Percentiles rank a stretch among this genome's conserved stretches.
Evolutionary conservation across 2,113 vertebrate genomes (phyloP).

Genomic region (Muscicapa adusta): DNA sequence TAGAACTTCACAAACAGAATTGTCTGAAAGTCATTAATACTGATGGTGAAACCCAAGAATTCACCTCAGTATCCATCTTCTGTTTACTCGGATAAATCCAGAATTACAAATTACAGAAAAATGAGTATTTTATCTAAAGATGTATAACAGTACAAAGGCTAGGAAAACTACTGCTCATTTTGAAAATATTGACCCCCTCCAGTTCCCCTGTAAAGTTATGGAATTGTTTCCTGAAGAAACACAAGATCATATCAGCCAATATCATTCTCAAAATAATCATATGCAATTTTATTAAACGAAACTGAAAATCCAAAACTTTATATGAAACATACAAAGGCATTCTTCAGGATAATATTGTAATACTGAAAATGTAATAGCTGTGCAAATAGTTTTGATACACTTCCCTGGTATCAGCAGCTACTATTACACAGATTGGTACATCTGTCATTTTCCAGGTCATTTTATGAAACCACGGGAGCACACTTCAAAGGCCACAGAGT

Average conservation of each 20-base stretch:
- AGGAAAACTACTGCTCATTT: background rate
- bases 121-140: conserved; percentile 49
- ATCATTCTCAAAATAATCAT: background rate
- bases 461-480: conserved; percentile 48
- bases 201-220: background rate
- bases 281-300: conserved; percentile 20
- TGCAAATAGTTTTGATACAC: conserved; percentile 23
- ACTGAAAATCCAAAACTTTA: background rate
- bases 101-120: conserved; percentile 34
- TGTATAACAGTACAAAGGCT: background rate
- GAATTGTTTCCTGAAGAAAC: conserved; percentile 5
- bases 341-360: background rate
- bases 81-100: background rate
- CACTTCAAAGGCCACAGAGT: conserved; percentile 40
- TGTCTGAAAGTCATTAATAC: conserved; percentile 23
- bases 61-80: conserved; percentile 2
- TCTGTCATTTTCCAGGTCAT: conserved; percentile 44
- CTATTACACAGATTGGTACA: conserved; percentile 1
- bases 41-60: background rate
- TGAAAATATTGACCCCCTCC: background rate
- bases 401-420: conserved; percentile 15
- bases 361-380: conserved; percentile 30
- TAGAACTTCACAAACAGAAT: conserved; percentile 29
- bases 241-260: background rate
- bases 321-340: background rate